Conservation (phyloP, 1,140 invertebrate genomes). For the Caligus rogercresseyi region DNA sequence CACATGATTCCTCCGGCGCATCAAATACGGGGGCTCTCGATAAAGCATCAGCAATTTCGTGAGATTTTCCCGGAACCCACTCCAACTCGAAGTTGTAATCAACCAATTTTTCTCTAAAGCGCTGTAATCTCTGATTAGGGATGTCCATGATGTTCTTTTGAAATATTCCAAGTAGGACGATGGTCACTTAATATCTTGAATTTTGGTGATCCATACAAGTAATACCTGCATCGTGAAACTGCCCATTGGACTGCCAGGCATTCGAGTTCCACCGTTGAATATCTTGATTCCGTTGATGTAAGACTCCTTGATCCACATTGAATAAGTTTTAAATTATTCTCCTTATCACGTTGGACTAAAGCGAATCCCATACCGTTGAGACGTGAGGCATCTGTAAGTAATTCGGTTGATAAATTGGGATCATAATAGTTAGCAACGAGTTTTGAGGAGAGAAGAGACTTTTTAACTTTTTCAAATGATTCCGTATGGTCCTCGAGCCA, state of each 20-base stretch:
- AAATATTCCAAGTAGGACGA: background rate
- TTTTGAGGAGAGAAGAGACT: background rate
- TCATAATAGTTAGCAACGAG: background rate
- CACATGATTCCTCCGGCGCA: background rate
- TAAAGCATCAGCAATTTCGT: background rate
- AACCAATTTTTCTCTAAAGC: background rate
- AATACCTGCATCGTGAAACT: background rate
- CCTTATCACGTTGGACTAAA: background rate
- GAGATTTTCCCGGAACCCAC: background rate
- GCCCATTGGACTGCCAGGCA: conserved; percentile 1
- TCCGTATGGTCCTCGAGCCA: conserved; percentile 1
- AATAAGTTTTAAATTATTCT: background rate
- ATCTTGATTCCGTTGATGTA: background rate
- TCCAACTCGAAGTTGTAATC: background rate
- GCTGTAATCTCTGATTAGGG: background rate
- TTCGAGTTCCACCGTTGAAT: conserved; percentile 4
- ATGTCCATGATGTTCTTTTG: background rate
- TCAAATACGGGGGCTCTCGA: too few species aligned
- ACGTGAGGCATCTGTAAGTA: conserved; percentile 7
- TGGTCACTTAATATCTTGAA: background rate
- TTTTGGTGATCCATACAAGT: background rate
- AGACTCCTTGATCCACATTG: background rate
- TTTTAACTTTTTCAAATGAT: background rate
- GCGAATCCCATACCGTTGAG: background rate
- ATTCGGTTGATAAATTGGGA: background rate